Conservation (phyloP, 2,113 vertebrate species). For the Riparia riparia region DNA sequence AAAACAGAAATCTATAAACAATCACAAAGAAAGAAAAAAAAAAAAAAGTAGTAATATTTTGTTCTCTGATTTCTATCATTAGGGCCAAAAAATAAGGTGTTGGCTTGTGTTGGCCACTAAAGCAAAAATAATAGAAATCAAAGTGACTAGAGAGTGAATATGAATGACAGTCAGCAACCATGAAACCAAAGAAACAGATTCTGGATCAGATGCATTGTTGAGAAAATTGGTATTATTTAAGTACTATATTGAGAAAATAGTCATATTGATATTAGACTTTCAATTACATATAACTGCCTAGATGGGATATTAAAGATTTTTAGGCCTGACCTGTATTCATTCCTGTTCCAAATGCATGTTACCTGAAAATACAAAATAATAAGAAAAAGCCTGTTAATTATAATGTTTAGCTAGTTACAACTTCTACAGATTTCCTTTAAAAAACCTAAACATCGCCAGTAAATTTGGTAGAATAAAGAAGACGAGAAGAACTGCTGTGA, state of each 20-base stretch:
- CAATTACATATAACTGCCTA: background rate
- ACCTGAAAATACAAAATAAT: background rate
- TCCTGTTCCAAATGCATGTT: background rate
- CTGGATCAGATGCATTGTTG: background rate
- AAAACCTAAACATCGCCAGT: background rate
- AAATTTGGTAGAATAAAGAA: background rate
- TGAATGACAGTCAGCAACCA: background rate
- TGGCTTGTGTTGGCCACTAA: background rate
- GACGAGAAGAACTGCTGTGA: background rate
- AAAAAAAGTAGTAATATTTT: background rate
- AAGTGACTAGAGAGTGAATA: background rate
- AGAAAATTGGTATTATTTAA: background rate
- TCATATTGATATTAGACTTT: background rate
- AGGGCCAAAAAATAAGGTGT: background rate
- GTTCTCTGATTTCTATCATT: background rate
- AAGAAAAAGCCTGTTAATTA: background rate
- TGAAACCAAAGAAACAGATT: background rate
- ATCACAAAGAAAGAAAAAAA: background rate
- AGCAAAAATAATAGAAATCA: background rate
- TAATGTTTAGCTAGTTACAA: background rate
- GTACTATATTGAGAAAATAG: background rate
- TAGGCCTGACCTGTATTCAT: background rate
- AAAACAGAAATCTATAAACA: background rate
- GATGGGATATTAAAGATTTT: background rate
- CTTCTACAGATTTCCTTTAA: background rate